Conservation (phyloP, 1,140 invertebrate species). For the Neodiprion pinetum region DNA sequence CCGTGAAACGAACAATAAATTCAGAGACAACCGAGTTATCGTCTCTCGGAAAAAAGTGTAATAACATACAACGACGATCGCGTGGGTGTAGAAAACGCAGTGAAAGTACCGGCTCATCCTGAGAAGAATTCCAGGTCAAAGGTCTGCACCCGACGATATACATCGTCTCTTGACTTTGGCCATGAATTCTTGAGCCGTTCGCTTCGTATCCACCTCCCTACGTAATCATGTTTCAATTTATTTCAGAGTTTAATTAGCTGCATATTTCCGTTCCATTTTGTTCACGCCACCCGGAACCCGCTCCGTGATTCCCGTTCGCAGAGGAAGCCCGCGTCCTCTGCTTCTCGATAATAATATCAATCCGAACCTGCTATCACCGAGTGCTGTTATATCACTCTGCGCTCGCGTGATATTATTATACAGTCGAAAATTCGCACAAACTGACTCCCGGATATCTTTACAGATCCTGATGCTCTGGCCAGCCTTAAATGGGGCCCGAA, state of each 20-base stretch:
- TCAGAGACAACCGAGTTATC: too few species aligned
- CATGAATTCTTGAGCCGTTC: background rate
- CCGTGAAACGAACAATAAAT: too few species aligned
- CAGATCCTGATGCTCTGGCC: conserved; percentile 14
- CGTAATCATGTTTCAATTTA: too few species aligned
- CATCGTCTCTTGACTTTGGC: background rate
- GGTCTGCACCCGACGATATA: background rate
- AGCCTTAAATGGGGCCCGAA: conserved; percentile 23
- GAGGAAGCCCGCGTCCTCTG: background rate
- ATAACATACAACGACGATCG: too few species aligned
- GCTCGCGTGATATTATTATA: background rate
- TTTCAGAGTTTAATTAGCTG: too few species aligned
- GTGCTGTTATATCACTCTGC: background rate
- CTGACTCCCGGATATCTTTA: background rate
- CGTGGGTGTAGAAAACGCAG: background rate
- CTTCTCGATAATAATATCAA: background rate
- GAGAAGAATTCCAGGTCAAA: background rate
- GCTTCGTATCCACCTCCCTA: background rate
- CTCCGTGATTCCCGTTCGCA: background rate
- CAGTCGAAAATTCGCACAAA: background rate
- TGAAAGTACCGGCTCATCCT: background rate
- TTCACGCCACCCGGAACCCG: too few species aligned
- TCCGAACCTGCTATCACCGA: background rate
- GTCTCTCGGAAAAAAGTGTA: background rate
- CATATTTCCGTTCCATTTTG: too few species aligned